A percentile compares a stretch with the other conserved stretches of the same genome.
Conservation (phyloP, 1,140 invertebrate genomes). For the Druon quercuslanigerum region DNA sequence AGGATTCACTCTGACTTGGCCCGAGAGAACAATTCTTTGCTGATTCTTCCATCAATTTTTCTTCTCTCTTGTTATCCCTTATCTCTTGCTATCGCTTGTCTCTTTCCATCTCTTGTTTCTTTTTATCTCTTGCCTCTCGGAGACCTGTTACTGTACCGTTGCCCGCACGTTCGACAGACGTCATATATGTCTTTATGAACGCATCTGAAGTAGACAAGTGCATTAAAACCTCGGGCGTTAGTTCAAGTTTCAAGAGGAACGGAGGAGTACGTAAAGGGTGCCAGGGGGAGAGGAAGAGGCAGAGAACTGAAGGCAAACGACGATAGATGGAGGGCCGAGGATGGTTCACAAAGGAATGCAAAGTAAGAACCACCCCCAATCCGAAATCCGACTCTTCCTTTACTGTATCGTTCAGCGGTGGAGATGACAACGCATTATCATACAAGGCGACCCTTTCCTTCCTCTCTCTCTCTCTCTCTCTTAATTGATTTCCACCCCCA, state of each 20-base stretch:
- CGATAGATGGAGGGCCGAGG: conserved; percentile 62
- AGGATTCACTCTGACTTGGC: conserved; percentile 44
- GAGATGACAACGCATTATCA: conserved; percentile 71
- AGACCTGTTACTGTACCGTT: conserved; percentile 53
- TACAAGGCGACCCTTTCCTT: conserved; percentile 66
- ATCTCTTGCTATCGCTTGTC: conserved; percentile 40
- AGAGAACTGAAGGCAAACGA: conserved; percentile 46
- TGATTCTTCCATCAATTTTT: conserved; percentile 22
- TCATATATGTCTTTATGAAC: conserved; percentile 73
- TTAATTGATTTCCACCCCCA: conserved; percentile 69
- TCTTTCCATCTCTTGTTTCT: conserved; percentile 39
- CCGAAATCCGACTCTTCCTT: conserved; percentile 57
- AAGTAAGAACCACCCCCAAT: conserved; percentile 71
- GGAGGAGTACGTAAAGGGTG: conserved; percentile 46
- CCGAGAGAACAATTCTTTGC: conserved; percentile 35
- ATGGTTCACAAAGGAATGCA: conserved; percentile 74
- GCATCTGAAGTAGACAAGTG: conserved; percentile 75
- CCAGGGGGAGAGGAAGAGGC: conserved; percentile 45
- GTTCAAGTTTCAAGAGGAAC: conserved; percentile 70
- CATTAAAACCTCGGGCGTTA: conserved; percentile 75
- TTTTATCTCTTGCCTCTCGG: conserved; percentile 52
- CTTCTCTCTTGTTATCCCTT: conserved; percentile 35
- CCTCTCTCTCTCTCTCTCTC: conserved; percentile 49
- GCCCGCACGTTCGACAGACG: conserved; percentile 66
- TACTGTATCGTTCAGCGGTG: conserved; percentile 59